Evolutionary conservation across 53 echinoderm and acorn worm species (phyloP), one percentile per base, ranked within the genome.

Genomic region (Paelopatides confundens): DNA sequence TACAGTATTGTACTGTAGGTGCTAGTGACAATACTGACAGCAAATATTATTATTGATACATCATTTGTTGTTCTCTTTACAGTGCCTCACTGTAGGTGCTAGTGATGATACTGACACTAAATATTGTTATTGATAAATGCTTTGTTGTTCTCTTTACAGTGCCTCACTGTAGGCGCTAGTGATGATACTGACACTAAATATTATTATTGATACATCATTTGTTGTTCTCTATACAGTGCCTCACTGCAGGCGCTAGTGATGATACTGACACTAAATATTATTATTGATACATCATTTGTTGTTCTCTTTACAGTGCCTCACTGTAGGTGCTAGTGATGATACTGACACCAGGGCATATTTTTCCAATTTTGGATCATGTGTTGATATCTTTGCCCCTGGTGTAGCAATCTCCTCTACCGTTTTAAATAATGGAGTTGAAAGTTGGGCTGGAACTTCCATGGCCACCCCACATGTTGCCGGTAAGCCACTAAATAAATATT

Each of bases 361-460:
- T 18, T 76, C 76, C 10, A 76, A 76, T 29, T 76, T n/a, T 40
- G 76, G 76, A 76, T 5, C 40, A 14, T 76, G 76, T 29, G 76
- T 76, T 2, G 76, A 76, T 40, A 47, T 76, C 76, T 76, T 76
- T 47, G 76, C 76, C 39, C 76, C 76, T 37, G 76, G 76, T 3
- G 76, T 76, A 23, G 76, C 26, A n/a, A 76, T 76, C 47, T 38
- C 76, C 2, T 76, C 76, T 4, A 76, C 76, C 26, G 46, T 40
- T 9, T 40, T 76, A 14, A 9, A 76, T 24, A 26, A 26, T 0
- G 48, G 24, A 35, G 74, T 71, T 2, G 40, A 12, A 37, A 43
- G 26, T 13, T 76, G 76, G 76, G 18, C 76, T 38, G 76, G 76
- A 40, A 76, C 76, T n/a, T 76, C 76, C 10, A 76, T 76, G 76